Conservation (phyloP, 2,888 invertebrate species). For the Tinea semifulvella region DNA sequence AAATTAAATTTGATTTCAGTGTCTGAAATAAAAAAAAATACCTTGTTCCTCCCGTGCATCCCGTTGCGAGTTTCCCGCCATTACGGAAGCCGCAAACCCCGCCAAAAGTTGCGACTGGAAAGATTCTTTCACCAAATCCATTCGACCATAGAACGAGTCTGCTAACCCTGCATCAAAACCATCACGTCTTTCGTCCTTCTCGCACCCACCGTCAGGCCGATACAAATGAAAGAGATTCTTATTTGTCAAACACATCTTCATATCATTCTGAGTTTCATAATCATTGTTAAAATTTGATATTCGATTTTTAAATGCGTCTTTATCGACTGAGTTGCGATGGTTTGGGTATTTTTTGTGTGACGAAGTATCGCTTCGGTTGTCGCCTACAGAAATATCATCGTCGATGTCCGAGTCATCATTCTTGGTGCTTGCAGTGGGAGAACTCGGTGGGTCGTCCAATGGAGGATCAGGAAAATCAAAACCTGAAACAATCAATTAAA, state of each 20-base stretch:
- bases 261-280: conserved; percentile 11
- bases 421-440: conserved; percentile 32
- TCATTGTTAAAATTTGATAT: conserved; percentile 33
- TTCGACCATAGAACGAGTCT: conserved; percentile 39
- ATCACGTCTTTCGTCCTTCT: conserved; percentile 36
- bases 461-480: conserved; percentile 15
- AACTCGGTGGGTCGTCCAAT: conserved; percentile 25
- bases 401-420: conserved; percentile 42
- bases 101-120: conserved; percentile 55
- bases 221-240: conserved; percentile 53
- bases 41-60: conserved; percentile 45
- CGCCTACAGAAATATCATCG: conserved; percentile 56
- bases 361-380: conserved; percentile 52
- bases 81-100: conserved; percentile 51
- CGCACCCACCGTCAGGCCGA: conserved; percentile 37
- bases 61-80: conserved; percentile 47
- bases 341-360: conserved; percentile 27
- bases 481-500: conserved; percentile 35
- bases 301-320: conserved; percentile 37
- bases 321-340: conserved; percentile 34
- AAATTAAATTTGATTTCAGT: no score
- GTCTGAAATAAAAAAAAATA: conserved; percentile 22
- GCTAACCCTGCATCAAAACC: conserved; percentile 21
- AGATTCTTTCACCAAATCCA: conserved; percentile 50
- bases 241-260: conserved; percentile 36